phyloP scores from a whole-genome alignment of 2,797 vertebrate species.

The Halcyon chelicuti region DNA sequence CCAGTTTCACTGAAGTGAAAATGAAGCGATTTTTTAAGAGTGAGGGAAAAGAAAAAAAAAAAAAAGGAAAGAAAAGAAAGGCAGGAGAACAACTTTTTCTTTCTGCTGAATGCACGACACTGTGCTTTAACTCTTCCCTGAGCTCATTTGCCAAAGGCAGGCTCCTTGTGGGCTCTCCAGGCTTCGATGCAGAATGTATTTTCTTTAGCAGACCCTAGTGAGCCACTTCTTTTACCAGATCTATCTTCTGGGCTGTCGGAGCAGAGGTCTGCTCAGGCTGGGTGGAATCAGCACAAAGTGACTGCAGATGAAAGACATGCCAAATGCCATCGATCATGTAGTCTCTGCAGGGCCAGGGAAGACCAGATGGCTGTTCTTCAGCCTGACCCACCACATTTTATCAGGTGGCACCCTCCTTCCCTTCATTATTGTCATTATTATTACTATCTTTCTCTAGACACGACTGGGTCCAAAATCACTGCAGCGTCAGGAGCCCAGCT shows the following conservation, averaged over 20 bases:
- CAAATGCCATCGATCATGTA: rapidly evolving
- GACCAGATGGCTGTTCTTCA: neutral
- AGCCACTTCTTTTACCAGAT: neutral
- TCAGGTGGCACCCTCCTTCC: neutral
- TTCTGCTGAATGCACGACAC: neutral
- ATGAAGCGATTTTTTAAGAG: slow-evolving; percentile 21
- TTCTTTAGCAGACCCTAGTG: neutral
- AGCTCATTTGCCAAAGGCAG: neutral
- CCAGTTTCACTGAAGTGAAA: slow-evolving; percentile 61
- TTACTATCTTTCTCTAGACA: neutral
- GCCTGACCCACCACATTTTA: neutral
- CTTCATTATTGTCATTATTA: neutral
- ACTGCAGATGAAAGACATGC: neutral
- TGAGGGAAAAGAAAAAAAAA: neutral
- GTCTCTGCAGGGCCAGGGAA: neutral
- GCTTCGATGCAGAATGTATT: neutral
- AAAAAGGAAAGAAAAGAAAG: neutral
- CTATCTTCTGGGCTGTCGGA: neutral
- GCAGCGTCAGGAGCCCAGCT: neutral
- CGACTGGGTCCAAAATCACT: neutral
- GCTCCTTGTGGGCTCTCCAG: neutral
- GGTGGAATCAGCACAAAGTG: neutral
- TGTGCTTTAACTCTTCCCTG: slow-evolving; percentile 35
- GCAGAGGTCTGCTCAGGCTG: neutral
- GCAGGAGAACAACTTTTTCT: neutral